Conservation (phyloP, 64 coral and sea anemone genomes). For the Dendronephthya gigantea region DNA sequence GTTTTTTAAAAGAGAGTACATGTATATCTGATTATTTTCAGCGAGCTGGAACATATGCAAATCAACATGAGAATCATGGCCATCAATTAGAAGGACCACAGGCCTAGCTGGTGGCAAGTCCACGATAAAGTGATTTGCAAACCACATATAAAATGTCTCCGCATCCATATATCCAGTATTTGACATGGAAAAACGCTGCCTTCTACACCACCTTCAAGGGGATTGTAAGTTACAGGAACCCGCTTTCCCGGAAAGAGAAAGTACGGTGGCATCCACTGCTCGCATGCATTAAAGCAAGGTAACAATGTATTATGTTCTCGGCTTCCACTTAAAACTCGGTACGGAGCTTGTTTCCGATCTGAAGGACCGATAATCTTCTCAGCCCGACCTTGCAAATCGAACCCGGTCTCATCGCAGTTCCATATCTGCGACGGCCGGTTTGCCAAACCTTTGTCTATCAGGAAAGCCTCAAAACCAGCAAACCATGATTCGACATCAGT, state of each 20-base stretch:
- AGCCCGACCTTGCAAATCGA: constrained; percentile 37
- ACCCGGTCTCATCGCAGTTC: constrained; percentile 29
- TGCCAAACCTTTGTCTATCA: background rate
- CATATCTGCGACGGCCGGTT: constrained; percentile 27
- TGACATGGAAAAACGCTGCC: background rate
- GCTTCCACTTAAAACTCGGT: background rate
- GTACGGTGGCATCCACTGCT: constrained; percentile 38
- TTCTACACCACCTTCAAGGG: constrained; percentile 23
- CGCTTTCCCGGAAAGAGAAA: constrained; percentile 43
- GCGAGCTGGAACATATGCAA: background rate
- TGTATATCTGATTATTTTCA: background rate
- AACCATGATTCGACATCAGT: constrained; percentile 11
- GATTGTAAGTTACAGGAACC: constrained; percentile 40
- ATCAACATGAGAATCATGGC: background rate
- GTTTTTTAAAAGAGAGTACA: background rate
- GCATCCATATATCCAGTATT: background rate
- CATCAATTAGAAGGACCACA: background rate
- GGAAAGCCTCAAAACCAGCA: constrained; percentile 19
- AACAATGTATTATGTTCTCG: constrained; percentile 37
- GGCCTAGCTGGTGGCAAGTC: background rate
- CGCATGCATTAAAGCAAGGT: constrained; percentile 43
- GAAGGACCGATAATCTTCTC: constrained; percentile 34
- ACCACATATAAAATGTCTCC: background rate
- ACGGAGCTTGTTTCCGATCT: constrained; percentile 21
- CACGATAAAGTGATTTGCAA: background rate